Base-by-base conservation (phyloP, 2,888 invertebrate species). In the Apeira syringaria region DNA sequence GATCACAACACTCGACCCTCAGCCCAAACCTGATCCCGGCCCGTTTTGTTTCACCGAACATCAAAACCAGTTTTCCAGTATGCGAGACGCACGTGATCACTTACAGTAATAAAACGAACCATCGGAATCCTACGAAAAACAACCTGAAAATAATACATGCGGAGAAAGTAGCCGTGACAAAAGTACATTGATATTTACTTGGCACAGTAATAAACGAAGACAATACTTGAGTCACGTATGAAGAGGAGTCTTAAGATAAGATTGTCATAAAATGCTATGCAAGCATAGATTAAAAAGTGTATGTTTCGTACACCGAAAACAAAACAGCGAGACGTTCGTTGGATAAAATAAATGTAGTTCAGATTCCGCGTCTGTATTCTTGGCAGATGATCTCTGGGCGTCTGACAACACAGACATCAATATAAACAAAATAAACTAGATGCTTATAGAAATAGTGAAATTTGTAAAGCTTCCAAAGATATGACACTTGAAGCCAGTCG, bases 21-120 rank as follows among this genome's bases (percentile, higher is more conserved):
- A 7, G 58, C 59, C 54, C 58, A 67, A 76, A 79, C 76, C 74
- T 68, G 79, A 67, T 68, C 59, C 61, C 60, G 61, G 53, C 64
- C 62, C 44, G 64, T 67, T 70, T 67, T 77, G 74, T 77, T 76
- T 73, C 62, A 63, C 61, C 54, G 58, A 68, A 49, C 59, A 57
- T 58, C 56, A 41, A 63, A 73, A 75, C 74, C 57, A 53, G 75
- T 74, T 68, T 34, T 27, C 38, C 38, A 39, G 37, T 40, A 41
- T 40, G 37, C 22, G 30, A 42, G 35, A 32, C 43, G 29, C 51
- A 55, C 47, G 47, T 55, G 47, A 41, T 35, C 34, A 9, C 17
- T 4, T 26, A 46, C 10, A 30, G 24, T 32, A 38, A 26, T 17
- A 39, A 30, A 29, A 11, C 15, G 26, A 10, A 26, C 8, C 25